These are phyloP conservation scores for Podargus strigoides DNA, from an alignment of 2,797 vertebrate species.

Conservation along the genomic window DNA sequence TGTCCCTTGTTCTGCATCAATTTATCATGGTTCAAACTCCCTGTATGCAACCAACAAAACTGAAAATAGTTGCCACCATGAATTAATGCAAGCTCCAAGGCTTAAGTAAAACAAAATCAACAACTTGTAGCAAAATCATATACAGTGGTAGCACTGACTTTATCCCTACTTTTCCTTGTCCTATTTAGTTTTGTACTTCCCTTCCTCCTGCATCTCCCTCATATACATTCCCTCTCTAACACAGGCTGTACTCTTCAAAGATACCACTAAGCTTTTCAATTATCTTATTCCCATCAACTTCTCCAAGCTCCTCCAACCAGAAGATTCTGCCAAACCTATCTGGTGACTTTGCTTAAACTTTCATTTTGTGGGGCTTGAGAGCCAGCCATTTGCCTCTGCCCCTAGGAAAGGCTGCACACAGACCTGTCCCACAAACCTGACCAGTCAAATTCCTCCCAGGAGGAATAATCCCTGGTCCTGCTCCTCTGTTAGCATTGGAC, in stretches of 20 bases:
- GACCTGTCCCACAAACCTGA: neutral
- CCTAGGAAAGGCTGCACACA: neutral
- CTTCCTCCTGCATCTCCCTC: neutral
- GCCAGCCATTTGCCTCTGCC: neutral
- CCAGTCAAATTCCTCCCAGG: neutral
- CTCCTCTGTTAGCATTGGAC: neutral
- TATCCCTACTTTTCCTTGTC: neutral
- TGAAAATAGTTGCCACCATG: neutral
- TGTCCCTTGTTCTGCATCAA: neutral
- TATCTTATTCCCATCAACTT: neutral
- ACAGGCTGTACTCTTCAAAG: neutral
- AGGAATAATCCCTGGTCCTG: neutral
- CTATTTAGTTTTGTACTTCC: neutral
- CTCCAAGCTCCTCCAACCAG: neutral
- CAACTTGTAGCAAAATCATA: neutral
- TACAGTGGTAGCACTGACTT: neutral
- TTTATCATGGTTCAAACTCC: neutral
- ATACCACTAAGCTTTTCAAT: rapidly evolving
- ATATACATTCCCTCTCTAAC: neutral
- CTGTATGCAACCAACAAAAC: neutral
- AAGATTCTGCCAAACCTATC: neutral
- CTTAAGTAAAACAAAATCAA: neutral
- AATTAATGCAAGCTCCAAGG: neutral
- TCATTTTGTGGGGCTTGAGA: neutral
- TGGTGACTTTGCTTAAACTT: neutral